Percentiles rank a stretch among this genome's conserved stretches.
phyloP scores from a whole-genome alignment of 2,113 vertebrate species.

The Carettochelys insculpta region DNA sequence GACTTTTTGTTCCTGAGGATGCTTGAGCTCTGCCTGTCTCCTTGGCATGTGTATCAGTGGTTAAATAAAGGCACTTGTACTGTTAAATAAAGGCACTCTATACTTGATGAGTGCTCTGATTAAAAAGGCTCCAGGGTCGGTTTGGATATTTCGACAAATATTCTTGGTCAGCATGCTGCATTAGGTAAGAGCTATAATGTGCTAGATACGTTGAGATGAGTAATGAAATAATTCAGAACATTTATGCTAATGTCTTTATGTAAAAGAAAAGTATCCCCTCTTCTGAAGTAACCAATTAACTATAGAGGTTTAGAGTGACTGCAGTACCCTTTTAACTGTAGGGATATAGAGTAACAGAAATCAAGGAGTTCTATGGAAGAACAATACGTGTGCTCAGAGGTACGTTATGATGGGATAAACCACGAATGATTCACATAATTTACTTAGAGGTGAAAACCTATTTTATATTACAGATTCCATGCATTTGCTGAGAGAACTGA shows the following conservation, averaged over 20 bases:
- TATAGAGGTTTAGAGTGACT: no score
- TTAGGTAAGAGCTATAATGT: conserved; percentile 39
- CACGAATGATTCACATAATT: neutral
- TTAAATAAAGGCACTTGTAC: conserved; percentile 46
- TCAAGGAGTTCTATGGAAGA: neutral
- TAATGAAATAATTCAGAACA: neutral
- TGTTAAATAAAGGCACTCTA: no score
- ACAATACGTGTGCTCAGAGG: neutral
- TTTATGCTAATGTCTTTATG: neutral
- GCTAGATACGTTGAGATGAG: neutral
- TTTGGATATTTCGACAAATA: conserved; percentile 26
- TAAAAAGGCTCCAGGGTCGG: conserved; percentile 44
- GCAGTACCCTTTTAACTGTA: neutral
- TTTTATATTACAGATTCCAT: conserved; percentile 79
- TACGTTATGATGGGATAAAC: neutral
- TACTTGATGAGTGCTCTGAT: conserved; percentile 36
- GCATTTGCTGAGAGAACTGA: conserved; percentile 76
- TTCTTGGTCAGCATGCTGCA: conserved; percentile 22
- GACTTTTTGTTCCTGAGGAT: neutral
- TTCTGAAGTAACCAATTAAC: neutral
- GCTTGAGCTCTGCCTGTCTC: conserved; percentile 47
- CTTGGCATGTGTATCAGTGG: conserved; percentile 33
- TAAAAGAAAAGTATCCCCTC: neutral
- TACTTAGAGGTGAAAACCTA: neutral
- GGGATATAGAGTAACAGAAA: neutral